Evolutionary conservation across 2,888 invertebrate species (phyloP), one percentile per base, ranked within the genome.

Genomic region (Andrena praecox): DNA sequence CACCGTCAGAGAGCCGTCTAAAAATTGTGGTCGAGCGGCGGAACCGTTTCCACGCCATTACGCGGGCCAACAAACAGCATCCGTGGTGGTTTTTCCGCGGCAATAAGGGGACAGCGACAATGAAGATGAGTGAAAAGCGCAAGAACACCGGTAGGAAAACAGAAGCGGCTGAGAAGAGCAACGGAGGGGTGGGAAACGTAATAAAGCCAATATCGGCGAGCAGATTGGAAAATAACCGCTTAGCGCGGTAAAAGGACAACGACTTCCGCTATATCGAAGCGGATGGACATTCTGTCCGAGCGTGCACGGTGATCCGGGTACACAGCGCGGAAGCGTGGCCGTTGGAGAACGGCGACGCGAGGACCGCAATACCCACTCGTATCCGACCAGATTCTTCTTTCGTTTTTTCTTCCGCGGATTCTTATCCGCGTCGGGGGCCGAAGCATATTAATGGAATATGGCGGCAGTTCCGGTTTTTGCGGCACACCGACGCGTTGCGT

Each of bases 181-280:
- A 64, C 69, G 29, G 59, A 48, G 31, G 29, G 63, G 20, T 72
- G 60, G 80, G 73, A 82, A 89, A 87, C 74, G 89, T 84, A 87
- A 90, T 90, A 90, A 90, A 89, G 84, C 87, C 82, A 80, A 87
- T 84, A 89, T 89, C 86, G 88, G 73, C 79, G 79, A 79, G 74
- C 84, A 86, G 90, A 90, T 91, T 89, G 89, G 89, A 89, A 89
- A 90, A 87, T 89, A 86, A 91, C 86, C 85, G 82, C 76, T 86
- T 76, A 80, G 69, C 74, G 35, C 66, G 78, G 76, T 69, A 82
- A 84, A 79, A 86, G 84, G 80, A 81, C 84, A 77, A 86, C 77
- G 66, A 60, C 56, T 60, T 78, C 29, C 50, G 73, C 60, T 71
- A 33, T 50, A 56, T 59, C 60, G 62, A 56, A n/a, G 54, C n/a